Conservation (phyloP, 2,113 vertebrate genomes). For the Neodon shergylaensis region DNA sequence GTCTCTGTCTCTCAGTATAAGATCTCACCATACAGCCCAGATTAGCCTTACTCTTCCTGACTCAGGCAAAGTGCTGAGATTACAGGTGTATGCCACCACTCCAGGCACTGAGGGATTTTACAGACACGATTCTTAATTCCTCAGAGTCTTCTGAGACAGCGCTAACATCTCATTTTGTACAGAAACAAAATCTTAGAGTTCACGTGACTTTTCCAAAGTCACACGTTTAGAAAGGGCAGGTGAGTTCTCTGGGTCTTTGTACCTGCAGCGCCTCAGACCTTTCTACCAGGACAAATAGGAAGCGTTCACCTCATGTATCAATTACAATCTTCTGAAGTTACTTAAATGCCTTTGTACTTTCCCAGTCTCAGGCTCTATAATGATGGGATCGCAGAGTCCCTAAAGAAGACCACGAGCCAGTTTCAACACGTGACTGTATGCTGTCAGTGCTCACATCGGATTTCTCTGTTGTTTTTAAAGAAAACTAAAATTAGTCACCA, state of each 20-base stretch:
- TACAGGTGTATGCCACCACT: background rate
- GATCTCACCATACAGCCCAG: background rate
- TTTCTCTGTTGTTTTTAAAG: background rate
- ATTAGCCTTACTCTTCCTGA: background rate
- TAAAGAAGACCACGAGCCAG: accelerated
- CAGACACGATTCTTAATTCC: background rate
- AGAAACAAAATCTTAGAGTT: background rate
- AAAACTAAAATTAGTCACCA: background rate
- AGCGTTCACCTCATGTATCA: accelerated
- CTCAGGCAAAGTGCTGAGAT: background rate
- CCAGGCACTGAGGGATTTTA: background rate
- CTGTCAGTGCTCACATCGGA: background rate
- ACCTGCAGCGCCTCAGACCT: background rate
- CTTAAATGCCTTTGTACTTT: background rate
- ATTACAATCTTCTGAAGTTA: background rate
- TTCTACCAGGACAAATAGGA: background rate
- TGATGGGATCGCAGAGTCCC: too few relatives aligned
- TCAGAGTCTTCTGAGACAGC: background rate
- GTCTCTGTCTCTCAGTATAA: background rate
- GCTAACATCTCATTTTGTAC: background rate
- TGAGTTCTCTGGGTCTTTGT: background rate
- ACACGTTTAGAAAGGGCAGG: background rate
- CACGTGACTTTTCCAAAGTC: background rate
- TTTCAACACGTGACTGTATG: background rate
- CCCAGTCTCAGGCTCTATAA: background rate